Conservation (phyloP, 2,888 invertebrate genomes). For the Caprella mutica region DNA sequence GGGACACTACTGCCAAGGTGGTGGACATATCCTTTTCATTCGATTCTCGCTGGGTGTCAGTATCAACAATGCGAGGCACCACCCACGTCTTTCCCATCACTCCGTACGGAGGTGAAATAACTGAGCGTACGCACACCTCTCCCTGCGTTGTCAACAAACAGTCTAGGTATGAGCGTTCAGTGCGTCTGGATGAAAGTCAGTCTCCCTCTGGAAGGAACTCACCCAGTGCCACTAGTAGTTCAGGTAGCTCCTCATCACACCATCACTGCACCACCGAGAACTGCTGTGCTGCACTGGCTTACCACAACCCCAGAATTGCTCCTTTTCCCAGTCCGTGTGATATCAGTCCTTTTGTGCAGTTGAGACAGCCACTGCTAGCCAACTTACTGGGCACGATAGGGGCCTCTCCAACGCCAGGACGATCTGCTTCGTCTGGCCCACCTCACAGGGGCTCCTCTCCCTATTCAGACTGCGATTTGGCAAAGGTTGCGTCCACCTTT, state of each 20-base stretch:
- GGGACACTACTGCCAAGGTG: slow-evolving; percentile 91
- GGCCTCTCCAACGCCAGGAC: neutral
- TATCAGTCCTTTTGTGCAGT: slow-evolving; percentile 69
- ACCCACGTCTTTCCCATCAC: slow-evolving; percentile 95
- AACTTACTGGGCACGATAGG: slow-evolving; percentile 23
- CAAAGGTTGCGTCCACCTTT: slow-evolving; percentile 67
- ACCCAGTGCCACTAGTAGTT: slow-evolving; percentile 47
- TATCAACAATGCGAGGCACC: slow-evolving; percentile 89
- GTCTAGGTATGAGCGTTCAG: slow-evolving; percentile 88
- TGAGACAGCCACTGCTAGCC: slow-evolving; percentile 47
- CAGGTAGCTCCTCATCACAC: slow-evolving; percentile 38
- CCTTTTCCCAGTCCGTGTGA: slow-evolving; percentile 79
- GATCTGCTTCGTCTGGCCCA: neutral
- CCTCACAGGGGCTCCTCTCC: neutral
- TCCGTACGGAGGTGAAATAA: slow-evolving; percentile 85
- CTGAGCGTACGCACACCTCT: slow-evolving; percentile 86
- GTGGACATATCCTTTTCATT: slow-evolving; percentile 80
- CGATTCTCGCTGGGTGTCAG: slow-evolving; percentile 92
- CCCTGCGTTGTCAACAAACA: slow-evolving; percentile 85
- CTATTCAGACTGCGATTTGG: slow-evolving; percentile 40
- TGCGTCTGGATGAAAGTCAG: slow-evolving; percentile 59
- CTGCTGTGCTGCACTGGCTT: slow-evolving; percentile 48
- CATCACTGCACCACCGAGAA: slow-evolving; percentile 21
- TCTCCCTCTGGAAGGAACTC: slow-evolving; percentile 55
- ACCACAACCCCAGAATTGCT: slow-evolving; percentile 77